Evolutionary conservation across 2,888 invertebrate species (phyloP), one percentile per base, ranked within the genome.

Genomic region (Thymelicus lineola): DNA sequence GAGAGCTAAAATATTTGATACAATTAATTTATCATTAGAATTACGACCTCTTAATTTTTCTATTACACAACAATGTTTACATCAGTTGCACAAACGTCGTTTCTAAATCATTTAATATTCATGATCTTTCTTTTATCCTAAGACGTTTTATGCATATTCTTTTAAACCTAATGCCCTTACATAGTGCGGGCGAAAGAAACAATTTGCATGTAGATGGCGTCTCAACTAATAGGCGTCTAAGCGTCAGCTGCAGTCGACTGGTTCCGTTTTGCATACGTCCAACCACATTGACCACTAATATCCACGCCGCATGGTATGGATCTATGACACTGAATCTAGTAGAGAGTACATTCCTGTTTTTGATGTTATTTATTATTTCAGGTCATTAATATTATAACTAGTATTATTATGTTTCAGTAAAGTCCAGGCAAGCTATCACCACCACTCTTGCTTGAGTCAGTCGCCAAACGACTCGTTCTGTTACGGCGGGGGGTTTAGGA

Each of bases 121-220:
- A 45, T 45, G 14, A 28, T 28, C 28, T 28, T 28, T 28, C 28
- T 28, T 28, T 28, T 28, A 48, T 48, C 48, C 48, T 42, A 50
- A 50, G 48, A 12, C 36, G 6, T 9, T 45, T 60, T 62, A 48
- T 50, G 15, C 62, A 62, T 67, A 66, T 67, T 6, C 50, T 61
- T 80, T 82, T 80, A 81, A 82, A 83, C 78, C 82, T 84, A 86
- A 87, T 81, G 79, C 82, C 77, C 83, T 80, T 80, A 83, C 83
- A 81, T 77, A 79, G 75, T 69, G 73, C 45, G 72, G 71, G 71
- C 75, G 42, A 74, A 73, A 77, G 76, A 82, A 82, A 83, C 82
- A 81, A 89, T 91, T 90, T 89, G 82, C 86, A 90, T 92, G 84
- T 86, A 85, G 85, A 89, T 88, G 82, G 82, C 79, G 81, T 80